A percentile compares a stretch with the other conserved stretches of the same genome.
These are phyloP conservation scores for Hemiscyllium ocellatum DNA, from an alignment of 2,113 vertebrate species.

Conservation along the genomic window DNA sequence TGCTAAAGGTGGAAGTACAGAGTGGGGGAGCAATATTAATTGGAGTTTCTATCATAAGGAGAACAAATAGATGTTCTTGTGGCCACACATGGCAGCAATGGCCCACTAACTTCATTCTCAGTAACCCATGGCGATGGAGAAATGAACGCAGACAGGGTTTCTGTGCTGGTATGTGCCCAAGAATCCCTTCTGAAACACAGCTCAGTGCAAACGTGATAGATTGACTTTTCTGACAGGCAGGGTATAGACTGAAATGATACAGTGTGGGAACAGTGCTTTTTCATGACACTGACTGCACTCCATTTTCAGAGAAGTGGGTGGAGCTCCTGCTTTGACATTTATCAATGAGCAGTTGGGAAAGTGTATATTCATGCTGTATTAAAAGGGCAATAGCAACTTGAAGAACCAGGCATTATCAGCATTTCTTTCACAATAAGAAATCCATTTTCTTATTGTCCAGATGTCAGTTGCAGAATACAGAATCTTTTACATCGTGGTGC, in stretches of 20 bases:
- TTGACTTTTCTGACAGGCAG: not conserved
- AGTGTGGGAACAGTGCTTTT: not conserved
- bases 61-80: no score
- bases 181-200: not conserved
- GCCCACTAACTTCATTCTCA: not conserved
- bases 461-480: not conserved
- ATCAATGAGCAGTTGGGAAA: not conserved
- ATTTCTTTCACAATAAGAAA: not conserved
- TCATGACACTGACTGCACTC: not conserved
- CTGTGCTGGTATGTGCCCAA: not conserved
- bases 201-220: not conserved
- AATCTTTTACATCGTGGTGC: not conserved
- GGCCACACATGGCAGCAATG: not conserved
- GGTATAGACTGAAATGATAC: not conserved
- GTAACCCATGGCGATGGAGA: not conserved
- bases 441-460: not conserved
- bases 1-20: no score
- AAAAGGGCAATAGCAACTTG: not conserved
- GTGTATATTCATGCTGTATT: not conserved
- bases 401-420: not conserved
- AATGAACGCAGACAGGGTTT: not conserved
- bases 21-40: no score
- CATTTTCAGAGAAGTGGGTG: no score
- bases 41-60: no score
- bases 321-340: not conserved